A percentile compares a stretch with the other conserved stretches of the same genome.
These are phyloP conservation scores for Sarcophaga caerulescens DNA, from an alignment of 2,888 invertebrate genomes.

Conservation along the genomic window DNA sequence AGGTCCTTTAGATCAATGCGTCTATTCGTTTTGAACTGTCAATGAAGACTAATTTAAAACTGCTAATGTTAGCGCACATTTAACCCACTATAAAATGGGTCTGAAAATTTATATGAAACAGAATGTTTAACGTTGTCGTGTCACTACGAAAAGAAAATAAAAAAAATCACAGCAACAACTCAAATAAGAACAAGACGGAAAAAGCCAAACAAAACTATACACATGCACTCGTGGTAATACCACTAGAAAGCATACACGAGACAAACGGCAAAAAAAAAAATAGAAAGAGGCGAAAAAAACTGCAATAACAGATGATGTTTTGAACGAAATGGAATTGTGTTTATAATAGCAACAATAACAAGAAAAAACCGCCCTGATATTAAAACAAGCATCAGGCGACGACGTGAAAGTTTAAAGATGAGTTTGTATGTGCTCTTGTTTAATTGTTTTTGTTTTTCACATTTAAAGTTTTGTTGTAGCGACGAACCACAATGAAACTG, in stretches of 20 bases:
- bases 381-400: slow-evolving; percentile 54
- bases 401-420: slow-evolving; percentile 36
- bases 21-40: slow-evolving; percentile 70
- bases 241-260: neutral
- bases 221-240: neutral
- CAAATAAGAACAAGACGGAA: slow-evolving; percentile 12
- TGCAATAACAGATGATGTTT: slow-evolving; percentile 54
- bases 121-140: slow-evolving; percentile 29
- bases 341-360: slow-evolving; percentile 15
- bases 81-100: slow-evolving; percentile 61
- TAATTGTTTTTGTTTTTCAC: slow-evolving; percentile 1
- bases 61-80: slow-evolving; percentile 67
- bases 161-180: slow-evolving; percentile 3
- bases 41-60: slow-evolving; percentile 70
- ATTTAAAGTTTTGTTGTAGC: slow-evolving; percentile 20
- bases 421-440: neutral
- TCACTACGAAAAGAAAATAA: slow-evolving; percentile 17
- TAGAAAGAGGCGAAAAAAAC: slow-evolving; percentile 9
- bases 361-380: slow-evolving; percentile 14
- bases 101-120: slow-evolving; percentile 47
- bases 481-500: neutral
- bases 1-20: slow-evolving; percentile 27
- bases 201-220: neutral
- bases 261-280: slow-evolving; percentile 1
- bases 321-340: slow-evolving; percentile 27